Evolutionary conservation across 1,140 invertebrate genomes (phyloP), one percentile per base, ranked within the genome.

Genomic region (Ditylenchus dipsaci): DNA sequence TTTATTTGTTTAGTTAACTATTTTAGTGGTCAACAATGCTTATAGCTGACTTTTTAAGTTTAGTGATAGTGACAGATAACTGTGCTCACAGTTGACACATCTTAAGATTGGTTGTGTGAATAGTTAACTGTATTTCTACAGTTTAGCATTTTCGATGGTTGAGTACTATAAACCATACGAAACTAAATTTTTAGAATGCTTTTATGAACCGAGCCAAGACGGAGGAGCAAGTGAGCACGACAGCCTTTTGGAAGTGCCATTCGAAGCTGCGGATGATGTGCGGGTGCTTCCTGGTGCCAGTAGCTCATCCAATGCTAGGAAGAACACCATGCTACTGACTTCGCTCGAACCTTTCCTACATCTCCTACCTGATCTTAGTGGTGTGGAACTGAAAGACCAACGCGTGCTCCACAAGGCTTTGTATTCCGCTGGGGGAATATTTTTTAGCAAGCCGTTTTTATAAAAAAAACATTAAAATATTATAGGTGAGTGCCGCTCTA

Each of bases 341-440:
- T 33, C 59, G n/a, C 66, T 73, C 19, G 43, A 66, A 63, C 72
- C 72, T 17, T 73, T 59, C 69, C 42, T 64, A 21, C 49, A 67
- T 17, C 72, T 73, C 21, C 45, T 73, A 67, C 72, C 72, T 9
- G 72, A 77, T 30, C 9, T 73, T 23, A 33, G 74, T 33, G 75
- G 70, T 57, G 75, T 73, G 42, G 76, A 64, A n/a, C 38, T 65
- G 70, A 47, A 68, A 21, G 57, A 75, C 17, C 72, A 73, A 49
- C 43, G 68, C 27, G 29, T 23, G 13, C 56, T 73, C 17, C 70
- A 78, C 61, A 38, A 74, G 42, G 58, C 26, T 7, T 43, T 73
- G 15, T 73, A 73, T 49, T 57, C 75, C n/a, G 72, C 75, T 26
- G 72, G 72, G 33, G 75, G 3, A 38, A 38, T 3, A 3, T 3